These are phyloP conservation scores for Meriones unguiculatus DNA, from an alignment of 2,113 vertebrate species.

Conservation along the genomic window DNA sequence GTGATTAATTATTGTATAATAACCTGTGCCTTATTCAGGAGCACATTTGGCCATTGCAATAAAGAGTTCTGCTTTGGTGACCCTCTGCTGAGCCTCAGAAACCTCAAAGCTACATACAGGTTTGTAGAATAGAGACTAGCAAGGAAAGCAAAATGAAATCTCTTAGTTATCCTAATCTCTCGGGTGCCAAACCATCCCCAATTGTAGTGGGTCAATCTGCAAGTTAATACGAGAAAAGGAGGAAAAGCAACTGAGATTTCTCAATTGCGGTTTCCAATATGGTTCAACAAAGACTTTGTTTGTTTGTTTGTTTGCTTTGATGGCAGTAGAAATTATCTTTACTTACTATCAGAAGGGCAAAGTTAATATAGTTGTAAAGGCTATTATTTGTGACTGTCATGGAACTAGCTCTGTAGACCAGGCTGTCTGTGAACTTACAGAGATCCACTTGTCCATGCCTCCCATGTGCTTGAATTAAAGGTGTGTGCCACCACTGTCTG, in stretches of 20 bases:
- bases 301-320: background rate
- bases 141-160: background rate
- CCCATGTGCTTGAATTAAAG: background rate
- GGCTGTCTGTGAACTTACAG: background rate
- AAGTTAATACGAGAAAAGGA: slow-evolving; percentile 21
- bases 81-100: background rate
- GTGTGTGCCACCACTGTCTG: background rate
- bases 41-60: background rate
- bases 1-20: background rate
- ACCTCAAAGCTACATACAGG: background rate
- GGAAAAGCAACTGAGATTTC: background rate
- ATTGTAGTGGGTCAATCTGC: background rate
- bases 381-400: background rate
- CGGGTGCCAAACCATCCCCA: background rate
- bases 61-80: background rate
- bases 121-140: background rate
- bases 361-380: background rate
- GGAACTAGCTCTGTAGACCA: no score
- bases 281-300: background rate
- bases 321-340: background rate
- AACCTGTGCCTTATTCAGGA: slow-evolving; percentile 8
- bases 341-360: background rate
- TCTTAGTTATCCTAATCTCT: background rate
- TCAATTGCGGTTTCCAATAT: background rate
- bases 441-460: background rate